Base-by-base conservation (phyloP, 2,888 invertebrate species). In the Drosophila mulleri region DNA sequence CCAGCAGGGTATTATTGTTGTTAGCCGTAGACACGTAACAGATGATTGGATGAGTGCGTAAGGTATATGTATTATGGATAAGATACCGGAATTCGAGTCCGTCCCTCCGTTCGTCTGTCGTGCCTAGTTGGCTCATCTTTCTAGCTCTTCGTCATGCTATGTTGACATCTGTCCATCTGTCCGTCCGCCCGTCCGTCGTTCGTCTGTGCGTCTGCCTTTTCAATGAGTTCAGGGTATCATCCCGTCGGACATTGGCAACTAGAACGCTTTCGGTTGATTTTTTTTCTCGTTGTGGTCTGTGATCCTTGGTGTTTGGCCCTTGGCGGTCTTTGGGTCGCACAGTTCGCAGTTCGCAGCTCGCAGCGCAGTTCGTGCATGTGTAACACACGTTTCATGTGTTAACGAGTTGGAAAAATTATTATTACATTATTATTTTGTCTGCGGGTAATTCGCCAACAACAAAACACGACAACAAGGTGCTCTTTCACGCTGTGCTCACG, bases 371-470 rank as follows among this genome's bases (percentile, higher is more conserved):
- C 42, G 64, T 72, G 77, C 71, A 70, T 75, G 83, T 66, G 74
- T 18, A 60, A 20, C 66, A 62, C 76, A 78, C 73, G 67, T 83
- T 78, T 79, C 78, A 65, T 78, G 88, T 90, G 89, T 87, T 91
- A 91, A 91, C 83, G 90, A 91, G 81, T 83, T 89, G 91, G 79
- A 88, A 89, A 90, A 86, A 90, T 84, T 86, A 90, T 91, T 90
- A 87, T 91, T 91, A 84, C 87, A 76, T 85, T 88, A 91, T 89
- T 85, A 90, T 90, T 81, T 85, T 91, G 83, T 85, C 81, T 90
- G 82, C 78, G 59, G 73, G 88, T 74, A 78, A 88, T 78, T 82
- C 80, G 72, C 48, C 72, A 74, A 41, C 44, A 76, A 53, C 62
- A 75, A 59, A 20, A 66, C 50, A 50, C 50, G 50, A 64, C 42